Evolutionary conservation across 2,888 invertebrate genomes (phyloP).

Genomic region (Drosophila mercatorum): DNA sequence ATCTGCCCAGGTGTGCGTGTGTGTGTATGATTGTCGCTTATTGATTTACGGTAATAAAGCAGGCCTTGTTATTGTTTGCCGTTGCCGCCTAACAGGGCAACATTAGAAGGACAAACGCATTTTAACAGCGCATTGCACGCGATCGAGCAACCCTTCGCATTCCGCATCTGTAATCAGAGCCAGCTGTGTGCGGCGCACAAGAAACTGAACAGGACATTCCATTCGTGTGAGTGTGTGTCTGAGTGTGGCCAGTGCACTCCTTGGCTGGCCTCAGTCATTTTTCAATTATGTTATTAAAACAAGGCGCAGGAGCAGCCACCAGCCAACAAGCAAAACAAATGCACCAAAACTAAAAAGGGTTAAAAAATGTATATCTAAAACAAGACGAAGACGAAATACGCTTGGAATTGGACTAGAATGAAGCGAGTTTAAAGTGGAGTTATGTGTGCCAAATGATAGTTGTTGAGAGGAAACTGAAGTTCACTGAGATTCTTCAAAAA

Average conservation of each 20-base stretch:
- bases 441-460: no score
- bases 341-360: background rate
- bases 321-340: constrained; percentile 20
- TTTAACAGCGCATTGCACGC: constrained; percentile 69
- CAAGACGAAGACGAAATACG: background rate
- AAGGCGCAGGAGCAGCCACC: constrained; percentile 56
- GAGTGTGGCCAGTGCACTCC: constrained; percentile 16
- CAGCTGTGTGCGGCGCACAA: constrained; percentile 36
- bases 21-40: constrained; percentile 43
- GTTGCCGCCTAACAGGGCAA: constrained; percentile 39
- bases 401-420: background rate
- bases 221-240: constrained; percentile 21
- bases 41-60: constrained; percentile 70
- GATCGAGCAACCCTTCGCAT: constrained; percentile 57
- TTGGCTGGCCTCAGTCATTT: constrained; percentile 56
- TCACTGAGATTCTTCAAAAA: no score
- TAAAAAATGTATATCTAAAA: background rate
- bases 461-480: no score
- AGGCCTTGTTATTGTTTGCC: constrained; percentile 33
- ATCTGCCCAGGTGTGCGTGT: constrained; percentile 8
- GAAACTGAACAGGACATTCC: constrained; percentile 45
- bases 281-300: constrained; percentile 80
- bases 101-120: constrained; percentile 72
- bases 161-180: constrained; percentile 58
- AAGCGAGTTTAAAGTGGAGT: no score